phyloP scores from a whole-genome alignment of 1,140 invertebrate genomes.

The Psix sp. region DNA sequence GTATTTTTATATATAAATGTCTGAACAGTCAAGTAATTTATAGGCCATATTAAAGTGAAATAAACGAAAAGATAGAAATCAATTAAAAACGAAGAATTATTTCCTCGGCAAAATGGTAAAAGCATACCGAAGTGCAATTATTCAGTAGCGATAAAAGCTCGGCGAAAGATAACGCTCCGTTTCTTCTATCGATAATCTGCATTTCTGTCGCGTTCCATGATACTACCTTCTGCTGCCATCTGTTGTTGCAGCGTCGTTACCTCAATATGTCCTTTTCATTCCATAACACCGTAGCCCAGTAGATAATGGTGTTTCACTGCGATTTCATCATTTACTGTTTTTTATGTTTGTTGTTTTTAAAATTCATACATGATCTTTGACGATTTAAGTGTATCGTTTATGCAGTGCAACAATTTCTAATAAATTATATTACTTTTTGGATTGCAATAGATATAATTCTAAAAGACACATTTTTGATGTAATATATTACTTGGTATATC shows the following conservation, averaged over 20 bases:
- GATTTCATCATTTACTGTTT: slow-evolving; percentile 7
- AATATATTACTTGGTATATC: too few species aligned
- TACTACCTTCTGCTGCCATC: slow-evolving; percentile 69
- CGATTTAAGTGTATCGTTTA: too few species aligned
- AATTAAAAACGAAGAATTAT: slow-evolving; percentile 20
- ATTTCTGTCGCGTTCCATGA: slow-evolving; percentile 52
- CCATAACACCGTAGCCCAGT: slow-evolving; percentile 33
- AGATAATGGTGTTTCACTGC: slow-evolving; percentile 34
- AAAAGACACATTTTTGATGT: too few species aligned
- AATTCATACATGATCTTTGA: neutral
- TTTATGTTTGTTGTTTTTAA: neutral
- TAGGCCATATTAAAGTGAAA: too few species aligned
- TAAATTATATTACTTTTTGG: too few species aligned
- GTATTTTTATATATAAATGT: too few species aligned
- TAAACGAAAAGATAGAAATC: too few species aligned
- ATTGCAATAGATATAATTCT: too few species aligned
- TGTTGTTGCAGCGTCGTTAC: slow-evolving; percentile 49
- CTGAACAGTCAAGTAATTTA: too few species aligned
- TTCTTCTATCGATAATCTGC: slow-evolving; percentile 62
- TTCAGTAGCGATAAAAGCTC: slow-evolving; percentile 60
- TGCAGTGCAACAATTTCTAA: too few species aligned
- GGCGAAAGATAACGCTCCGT: slow-evolving; percentile 60
- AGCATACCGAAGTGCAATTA: slow-evolving; percentile 58
- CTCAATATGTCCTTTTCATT: slow-evolving; percentile 41
- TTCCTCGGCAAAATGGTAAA: slow-evolving; percentile 55